These are phyloP conservation scores for Phalacrocorax pelagicus DNA, from an alignment of 2,113 vertebrate species.

Conservation along the genomic window DNA sequence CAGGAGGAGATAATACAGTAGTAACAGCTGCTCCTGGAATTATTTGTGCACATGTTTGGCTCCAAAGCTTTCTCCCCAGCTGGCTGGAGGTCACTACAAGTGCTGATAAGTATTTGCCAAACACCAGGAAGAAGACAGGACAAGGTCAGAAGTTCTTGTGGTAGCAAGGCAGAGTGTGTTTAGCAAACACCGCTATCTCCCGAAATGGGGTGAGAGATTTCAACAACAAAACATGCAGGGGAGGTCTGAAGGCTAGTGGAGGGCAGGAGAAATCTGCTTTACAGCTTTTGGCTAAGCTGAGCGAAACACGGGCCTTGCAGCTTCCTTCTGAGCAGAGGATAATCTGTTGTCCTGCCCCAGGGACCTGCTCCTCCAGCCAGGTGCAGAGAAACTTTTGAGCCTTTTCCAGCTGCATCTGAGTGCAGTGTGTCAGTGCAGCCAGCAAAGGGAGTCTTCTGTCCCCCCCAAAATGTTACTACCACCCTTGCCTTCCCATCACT, in stretches of 20 bases:
- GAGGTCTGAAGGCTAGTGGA: neutral
- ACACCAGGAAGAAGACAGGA: constrained; percentile 26
- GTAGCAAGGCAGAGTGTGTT: constrained; percentile 26
- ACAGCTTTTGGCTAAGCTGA: neutral
- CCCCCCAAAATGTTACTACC: neutral
- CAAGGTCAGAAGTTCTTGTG: constrained; percentile 62
- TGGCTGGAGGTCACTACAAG: constrained; percentile 70
- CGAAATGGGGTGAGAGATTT: constrained; percentile 30
- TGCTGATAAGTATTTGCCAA: constrained; percentile 71
- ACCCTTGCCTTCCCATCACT: neutral
- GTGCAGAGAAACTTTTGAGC: neutral
- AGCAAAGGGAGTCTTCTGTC: fast-evolving
- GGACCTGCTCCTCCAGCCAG: neutral
- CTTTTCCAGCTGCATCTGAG: neutral
- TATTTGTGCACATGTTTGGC: constrained; percentile 50
- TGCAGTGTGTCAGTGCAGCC: fast-evolving
- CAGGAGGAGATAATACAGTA: constrained; percentile 59
- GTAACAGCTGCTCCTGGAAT: constrained; percentile 66
- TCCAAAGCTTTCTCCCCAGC: constrained; percentile 56
- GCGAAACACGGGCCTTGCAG: neutral
- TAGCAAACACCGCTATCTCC: constrained; percentile 10
- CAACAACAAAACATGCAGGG: neutral
- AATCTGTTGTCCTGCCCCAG: neutral
- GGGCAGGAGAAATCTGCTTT: neutral
- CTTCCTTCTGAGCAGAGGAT: neutral